Conservation (phyloP, 2,888 invertebrate genomes). For the Meteorus cinctellus region DNA sequence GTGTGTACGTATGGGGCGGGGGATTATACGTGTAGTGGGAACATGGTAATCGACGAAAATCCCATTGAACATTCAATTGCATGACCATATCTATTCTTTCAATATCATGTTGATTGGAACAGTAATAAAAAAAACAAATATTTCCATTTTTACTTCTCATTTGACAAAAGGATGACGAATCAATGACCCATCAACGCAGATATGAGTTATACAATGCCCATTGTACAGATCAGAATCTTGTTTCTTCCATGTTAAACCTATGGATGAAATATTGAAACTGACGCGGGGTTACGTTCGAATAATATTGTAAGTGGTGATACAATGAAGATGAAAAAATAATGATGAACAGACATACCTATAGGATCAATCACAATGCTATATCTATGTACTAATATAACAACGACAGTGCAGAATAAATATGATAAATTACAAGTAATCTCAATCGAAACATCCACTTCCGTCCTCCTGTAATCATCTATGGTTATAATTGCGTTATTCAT, state of each 20-base stretch:
- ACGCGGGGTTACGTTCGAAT: not conserved
- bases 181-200: not conserved
- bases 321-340: not conserved
- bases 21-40: too few relatives aligned
- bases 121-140: not conserved
- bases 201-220: not conserved
- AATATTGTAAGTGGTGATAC: not conserved
- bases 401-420: constrained; percentile 62
- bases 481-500: not conserved
- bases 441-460: not conserved
- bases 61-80: not conserved
- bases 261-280: not conserved
- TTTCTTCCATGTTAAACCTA: not conserved
- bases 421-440: constrained; percentile 48
- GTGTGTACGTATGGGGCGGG: not conserved
- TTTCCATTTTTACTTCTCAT: not conserved
- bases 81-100: not conserved
- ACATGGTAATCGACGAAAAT: not conserved
- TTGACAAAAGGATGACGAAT: not conserved
- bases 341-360: not conserved
- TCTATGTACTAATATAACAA: constrained; percentile 38
- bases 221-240: not conserved
- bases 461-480: not conserved
- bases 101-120: not conserved
- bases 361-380: constrained; percentile 1